Evolutionary conservation across 35 echinoderm and acorn worm genomes (phyloP), one percentile per base, ranked within the genome.

Genomic region (Acanthaster planci): DNA sequence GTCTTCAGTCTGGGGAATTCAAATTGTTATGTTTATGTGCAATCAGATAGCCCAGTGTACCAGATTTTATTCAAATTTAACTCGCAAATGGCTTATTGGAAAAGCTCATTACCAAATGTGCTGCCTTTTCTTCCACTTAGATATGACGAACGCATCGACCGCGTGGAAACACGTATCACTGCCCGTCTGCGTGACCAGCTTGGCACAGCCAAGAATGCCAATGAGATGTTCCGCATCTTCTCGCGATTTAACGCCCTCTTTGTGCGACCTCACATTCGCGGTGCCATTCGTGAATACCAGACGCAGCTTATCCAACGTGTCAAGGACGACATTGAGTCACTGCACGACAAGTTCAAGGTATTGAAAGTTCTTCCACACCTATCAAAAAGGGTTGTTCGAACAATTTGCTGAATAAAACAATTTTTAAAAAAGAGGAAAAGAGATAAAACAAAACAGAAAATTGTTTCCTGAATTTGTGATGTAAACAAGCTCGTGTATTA

Each of bases 181-280:
- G 95, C 95, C 29, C 95, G 95, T 76, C 95, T 98, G 30, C 91
- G 95, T 82, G 95, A 98, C 80, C 95, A 98, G 78, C 91, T 98
- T 1, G 95, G 95, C 23, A 98, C 95, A 39, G 95, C 95, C 18
- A 98, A 98, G 86, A 98, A 98, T 59, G 95, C 95, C 88, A 98
- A 98, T 32, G 95, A 98, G 85, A 98, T 98, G 95, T 98, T 98
- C 92, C 95, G 95, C 29, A 98, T 98, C 82, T 98, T 98, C 88
- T 98, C 95, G 8, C 95, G 95, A 60, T 98, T 98, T 91, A 98
- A 98, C 64, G 95, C 95, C 51, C 89, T 98, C 51, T 98, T 98
- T 91, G 95, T 98, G 17, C 92, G 95, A 7, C 95, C 95, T 78
- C 95, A 98, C 78, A 98, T 98, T 84, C 88, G 95, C 18, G 95